phyloP scores from a whole-genome alignment of 2,113 vertebrate species.

The Leucopsar rothschildi region DNA sequence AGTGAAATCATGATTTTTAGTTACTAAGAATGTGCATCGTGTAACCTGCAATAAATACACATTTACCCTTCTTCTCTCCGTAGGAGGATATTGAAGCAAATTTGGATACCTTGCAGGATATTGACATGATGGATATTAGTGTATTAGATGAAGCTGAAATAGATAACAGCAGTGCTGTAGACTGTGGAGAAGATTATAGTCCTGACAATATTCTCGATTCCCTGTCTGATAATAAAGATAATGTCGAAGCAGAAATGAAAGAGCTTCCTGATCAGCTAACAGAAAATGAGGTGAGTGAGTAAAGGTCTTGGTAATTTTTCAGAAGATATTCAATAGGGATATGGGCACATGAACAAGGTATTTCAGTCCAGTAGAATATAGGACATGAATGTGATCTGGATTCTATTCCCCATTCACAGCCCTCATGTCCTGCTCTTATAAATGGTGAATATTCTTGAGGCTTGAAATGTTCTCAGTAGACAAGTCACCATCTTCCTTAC shows the following conservation, averaged over 20 bases:
- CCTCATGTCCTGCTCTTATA: not conserved
- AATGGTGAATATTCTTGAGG: not conserved
- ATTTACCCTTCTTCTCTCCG: not conserved
- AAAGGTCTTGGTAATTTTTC: not conserved
- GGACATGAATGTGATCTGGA: not conserved
- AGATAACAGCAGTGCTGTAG: conserved; percentile 79
- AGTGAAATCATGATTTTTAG: not conserved
- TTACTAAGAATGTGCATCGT: not conserved
- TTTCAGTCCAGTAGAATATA: not conserved
- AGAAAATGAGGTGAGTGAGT: conserved; percentile 70
- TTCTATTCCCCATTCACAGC: not conserved
- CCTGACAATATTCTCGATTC: conserved; percentile 73
- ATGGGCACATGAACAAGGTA: not conserved
- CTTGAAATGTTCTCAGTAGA: not conserved
- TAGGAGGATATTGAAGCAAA: conserved; percentile 85
- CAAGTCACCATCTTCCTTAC: not conserved
- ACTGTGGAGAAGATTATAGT: conserved; percentile 78
- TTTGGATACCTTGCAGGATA: conserved; percentile 87
- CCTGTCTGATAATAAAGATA: conserved; percentile 69
- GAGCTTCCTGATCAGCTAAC: conserved; percentile 67
- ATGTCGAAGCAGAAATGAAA: conserved; percentile 55
- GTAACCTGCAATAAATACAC: not conserved
- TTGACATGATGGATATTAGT: conserved; percentile 94
- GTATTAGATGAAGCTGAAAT: conserved; percentile 91
- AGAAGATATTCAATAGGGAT: not conserved